Evolutionary conservation across 2,797 vertebrate genomes (phyloP).

Genomic region (Aselliscus stoliczkanus): DNA sequence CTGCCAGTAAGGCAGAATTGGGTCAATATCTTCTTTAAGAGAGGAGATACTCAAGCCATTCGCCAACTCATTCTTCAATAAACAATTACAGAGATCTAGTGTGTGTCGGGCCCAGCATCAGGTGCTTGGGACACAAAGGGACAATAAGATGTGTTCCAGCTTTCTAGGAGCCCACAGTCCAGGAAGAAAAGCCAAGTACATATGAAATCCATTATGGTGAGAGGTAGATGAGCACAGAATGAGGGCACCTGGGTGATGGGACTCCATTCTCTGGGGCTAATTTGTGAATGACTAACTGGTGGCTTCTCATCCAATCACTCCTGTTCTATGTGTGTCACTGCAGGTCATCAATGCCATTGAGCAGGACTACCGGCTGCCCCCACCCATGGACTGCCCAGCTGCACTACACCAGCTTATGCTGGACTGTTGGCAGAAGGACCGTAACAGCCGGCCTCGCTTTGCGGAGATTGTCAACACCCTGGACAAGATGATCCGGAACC

Average conservation of each 20-base stretch:
- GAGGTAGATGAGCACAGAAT: neutral
- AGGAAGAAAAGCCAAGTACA: neutral
- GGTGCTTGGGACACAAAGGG: neutral
- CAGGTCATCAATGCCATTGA: conserved; percentile 99
- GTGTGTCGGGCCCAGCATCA: neutral
- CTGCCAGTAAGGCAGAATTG: neutral
- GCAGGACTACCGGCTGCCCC: conserved; percentile 97
- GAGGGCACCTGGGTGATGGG: neutral
- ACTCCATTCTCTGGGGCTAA: neutral
- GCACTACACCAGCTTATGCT: conserved; percentile 98
- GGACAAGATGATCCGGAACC: conserved; percentile 99
- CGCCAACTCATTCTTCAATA: neutral
- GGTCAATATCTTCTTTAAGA: neutral
- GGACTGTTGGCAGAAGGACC: conserved; percentile 99
- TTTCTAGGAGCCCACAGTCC: neutral
- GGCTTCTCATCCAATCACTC: neutral
- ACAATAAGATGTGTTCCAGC: neutral
- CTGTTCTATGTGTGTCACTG: neutral
- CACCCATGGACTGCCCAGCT: conserved; percentile 98
- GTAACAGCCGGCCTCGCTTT: conserved; percentile 96
- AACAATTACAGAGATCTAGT: neutral
- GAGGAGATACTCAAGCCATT: neutral
- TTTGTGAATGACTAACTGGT: neutral
- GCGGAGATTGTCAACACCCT: conserved; percentile 96
- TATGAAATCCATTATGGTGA: neutral